phyloP scores from a whole-genome alignment of 1,140 invertebrate species.

The Philopotamus ludificatus region DNA sequence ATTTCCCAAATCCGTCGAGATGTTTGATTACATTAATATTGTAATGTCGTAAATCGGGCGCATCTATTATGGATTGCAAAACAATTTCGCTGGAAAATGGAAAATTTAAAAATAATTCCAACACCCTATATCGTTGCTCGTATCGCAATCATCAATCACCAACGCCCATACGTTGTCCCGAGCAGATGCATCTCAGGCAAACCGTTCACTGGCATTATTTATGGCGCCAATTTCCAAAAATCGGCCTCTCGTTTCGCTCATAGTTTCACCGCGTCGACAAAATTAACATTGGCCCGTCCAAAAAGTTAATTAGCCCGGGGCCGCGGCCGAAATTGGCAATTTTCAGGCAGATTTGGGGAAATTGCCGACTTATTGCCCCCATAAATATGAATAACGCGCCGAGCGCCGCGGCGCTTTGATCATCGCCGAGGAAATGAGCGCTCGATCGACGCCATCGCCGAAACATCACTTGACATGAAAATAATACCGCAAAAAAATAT shows the following conservation, averaged over 20 bases:
- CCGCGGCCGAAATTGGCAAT: conserved; percentile 23
- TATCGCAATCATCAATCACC: too few relatives aligned
- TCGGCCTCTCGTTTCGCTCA: background rate
- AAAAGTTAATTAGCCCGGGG: conserved; percentile 14
- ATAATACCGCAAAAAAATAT: too few relatives aligned
- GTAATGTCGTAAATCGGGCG: too few relatives aligned
- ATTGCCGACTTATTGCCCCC: conserved; percentile 25
- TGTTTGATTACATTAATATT: too few relatives aligned
- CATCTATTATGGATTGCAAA: too few relatives aligned
- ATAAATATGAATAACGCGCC: conserved; percentile 22
- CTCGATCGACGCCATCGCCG: background rate
- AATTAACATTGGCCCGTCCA: conserved; percentile 12
- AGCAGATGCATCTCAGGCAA: too few relatives aligned
- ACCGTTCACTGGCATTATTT: too few relatives aligned
- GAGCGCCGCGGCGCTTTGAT: conserved; percentile 14
- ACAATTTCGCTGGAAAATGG: too few relatives aligned
- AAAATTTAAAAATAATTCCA: too few relatives aligned
- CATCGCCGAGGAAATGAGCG: conserved; percentile 12
- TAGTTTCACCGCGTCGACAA: conserved; percentile 8
- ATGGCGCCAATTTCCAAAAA: background rate
- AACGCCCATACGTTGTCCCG: too few relatives aligned
- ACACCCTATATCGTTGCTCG: too few relatives aligned
- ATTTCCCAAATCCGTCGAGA: too few relatives aligned
- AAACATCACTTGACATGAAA: background rate
- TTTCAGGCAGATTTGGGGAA: conserved; percentile 26